Evolutionary conservation across 2,797 vertebrate genomes (phyloP).

Genomic region (Malacoctenus gilli): DNA sequence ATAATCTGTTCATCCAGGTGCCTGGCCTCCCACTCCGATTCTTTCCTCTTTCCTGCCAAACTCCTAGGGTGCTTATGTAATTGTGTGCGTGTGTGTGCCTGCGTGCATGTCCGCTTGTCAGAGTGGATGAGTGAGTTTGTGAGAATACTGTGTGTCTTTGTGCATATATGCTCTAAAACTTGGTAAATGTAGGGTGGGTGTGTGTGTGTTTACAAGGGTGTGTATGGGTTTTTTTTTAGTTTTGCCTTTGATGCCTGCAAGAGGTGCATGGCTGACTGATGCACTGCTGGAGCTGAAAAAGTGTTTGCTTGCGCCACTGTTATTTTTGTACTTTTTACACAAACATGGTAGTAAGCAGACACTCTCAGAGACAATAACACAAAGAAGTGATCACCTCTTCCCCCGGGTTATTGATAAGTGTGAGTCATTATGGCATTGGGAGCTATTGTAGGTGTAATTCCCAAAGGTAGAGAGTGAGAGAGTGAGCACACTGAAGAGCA

Average conservation of each 20-base stretch:
- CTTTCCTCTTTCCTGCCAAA: conserved; percentile 72
- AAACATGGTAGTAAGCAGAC: conserved; percentile 48
- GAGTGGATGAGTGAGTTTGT: conserved; percentile 61
- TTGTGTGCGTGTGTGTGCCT: conserved; percentile 49
- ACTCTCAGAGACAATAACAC: conserved; percentile 57
- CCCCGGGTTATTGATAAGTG: conserved; percentile 64
- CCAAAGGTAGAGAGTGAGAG: conserved; percentile 50
- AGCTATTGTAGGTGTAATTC: conserved; percentile 51
- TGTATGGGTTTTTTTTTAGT: conserved; percentile 51
- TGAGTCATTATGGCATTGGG: conserved; percentile 52
- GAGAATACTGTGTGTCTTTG: conserved; percentile 62
- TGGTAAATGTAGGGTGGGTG: conserved; percentile 70
- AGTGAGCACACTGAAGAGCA: conserved; percentile 55
- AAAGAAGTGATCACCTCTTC: conserved; percentile 57
- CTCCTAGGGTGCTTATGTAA: conserved; percentile 77
- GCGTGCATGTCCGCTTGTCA: conserved; percentile 11
- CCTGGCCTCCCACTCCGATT: conserved; percentile 76
- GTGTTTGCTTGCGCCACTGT: neutral
- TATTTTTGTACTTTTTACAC: conserved; percentile 35
- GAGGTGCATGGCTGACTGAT: conserved; percentile 65
- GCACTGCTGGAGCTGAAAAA: conserved; percentile 39
- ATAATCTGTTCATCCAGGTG: conserved; percentile 79
- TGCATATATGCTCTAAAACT: conserved; percentile 65
- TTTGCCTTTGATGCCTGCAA: conserved; percentile 68
- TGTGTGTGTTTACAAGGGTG: conserved; percentile 74